Evolutionary conservation across 1,140 invertebrate species (phyloP).

Genomic region (Drosophila rufa): DNA sequence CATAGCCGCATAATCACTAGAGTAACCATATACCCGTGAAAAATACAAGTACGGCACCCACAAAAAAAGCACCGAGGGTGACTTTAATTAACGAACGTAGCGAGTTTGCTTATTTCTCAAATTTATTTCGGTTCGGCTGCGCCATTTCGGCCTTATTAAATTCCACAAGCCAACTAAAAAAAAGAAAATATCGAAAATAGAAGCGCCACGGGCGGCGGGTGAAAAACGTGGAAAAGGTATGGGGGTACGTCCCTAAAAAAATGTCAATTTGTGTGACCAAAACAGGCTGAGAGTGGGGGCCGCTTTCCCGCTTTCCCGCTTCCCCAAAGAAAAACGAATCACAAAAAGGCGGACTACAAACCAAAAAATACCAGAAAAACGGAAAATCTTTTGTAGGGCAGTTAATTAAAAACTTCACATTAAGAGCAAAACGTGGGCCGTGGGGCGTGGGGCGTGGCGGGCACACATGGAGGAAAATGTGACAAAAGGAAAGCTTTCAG

Average conservation of each 20-base stretch:
- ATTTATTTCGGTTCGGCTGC: conserved; percentile 22
- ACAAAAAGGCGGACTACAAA: conserved; percentile 38
- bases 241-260: conserved; percentile 18
- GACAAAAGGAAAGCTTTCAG: conserved; percentile 55
- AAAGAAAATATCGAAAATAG: conserved; percentile 24
- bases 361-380: conserved; percentile 34
- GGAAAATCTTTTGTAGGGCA: conserved; percentile 77
- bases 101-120: conserved; percentile 45
- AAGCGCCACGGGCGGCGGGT: conserved; percentile 2
- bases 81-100: conserved; percentile 71
- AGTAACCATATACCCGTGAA: not conserved
- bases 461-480: conserved; percentile 37
- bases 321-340: conserved; percentile 12
- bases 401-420: conserved; percentile 79
- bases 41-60: not conserved
- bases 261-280: conserved; percentile 74
- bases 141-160: conserved; percentile 75
- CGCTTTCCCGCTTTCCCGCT: conserved; percentile 2
- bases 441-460: conserved; percentile 13
- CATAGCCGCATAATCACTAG: too few relatives aligned
- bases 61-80: not conserved
- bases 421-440: conserved; percentile 41
- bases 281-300: conserved; percentile 25
- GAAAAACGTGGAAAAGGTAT: conserved; percentile 1
- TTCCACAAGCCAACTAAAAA: conserved; percentile 50